These are phyloP conservation scores for Rachycentron canadum DNA, from an alignment of 2,797 vertebrate genomes.

Conservation along the genomic window DNA sequence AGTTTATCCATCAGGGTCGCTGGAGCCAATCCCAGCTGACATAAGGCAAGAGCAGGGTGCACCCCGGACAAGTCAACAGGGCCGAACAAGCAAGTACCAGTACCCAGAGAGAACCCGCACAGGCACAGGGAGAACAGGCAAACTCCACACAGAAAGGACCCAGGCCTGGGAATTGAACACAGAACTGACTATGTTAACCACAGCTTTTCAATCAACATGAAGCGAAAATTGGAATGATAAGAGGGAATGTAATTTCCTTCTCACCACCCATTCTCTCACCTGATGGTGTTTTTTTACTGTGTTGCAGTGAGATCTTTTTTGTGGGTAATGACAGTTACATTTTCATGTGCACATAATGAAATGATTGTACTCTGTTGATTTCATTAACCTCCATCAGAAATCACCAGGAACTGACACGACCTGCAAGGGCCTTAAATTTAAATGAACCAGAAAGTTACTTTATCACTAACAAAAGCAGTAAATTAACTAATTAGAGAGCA, in stretches of 20 bases:
- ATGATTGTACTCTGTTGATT: constrained; percentile 24
- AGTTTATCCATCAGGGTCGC: too few species aligned
- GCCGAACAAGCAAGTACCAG: too few species aligned
- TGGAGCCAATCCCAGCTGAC: too few species aligned
- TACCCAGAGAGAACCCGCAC: too few species aligned
- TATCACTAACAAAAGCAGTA: constrained; percentile 4
- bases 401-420: constrained; percentile 5
- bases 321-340: constrained; percentile 36
- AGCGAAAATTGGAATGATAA: constrained; percentile 62
- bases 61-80: too few species aligned
- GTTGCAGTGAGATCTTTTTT: constrained; percentile 33
- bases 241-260: constrained; percentile 58
- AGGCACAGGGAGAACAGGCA: too few species aligned
- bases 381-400: constrained; percentile 12
- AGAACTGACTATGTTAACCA: too few species aligned
- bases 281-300: constrained; percentile 33
- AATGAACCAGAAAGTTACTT: constrained; percentile 1
- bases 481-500: constrained; percentile 9
- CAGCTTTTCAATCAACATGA: constrained; percentile 77
- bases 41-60: too few species aligned
- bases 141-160: too few species aligned
- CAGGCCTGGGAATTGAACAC: too few species aligned
- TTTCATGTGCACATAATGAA: constrained; percentile 31
- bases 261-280: constrained; percentile 17
- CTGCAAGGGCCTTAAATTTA: constrained; percentile 1